These are phyloP conservation scores for Palythoa grandis DNA, from an alignment of 92 coral and sea anemone species.

Conservation along the genomic window DNA sequence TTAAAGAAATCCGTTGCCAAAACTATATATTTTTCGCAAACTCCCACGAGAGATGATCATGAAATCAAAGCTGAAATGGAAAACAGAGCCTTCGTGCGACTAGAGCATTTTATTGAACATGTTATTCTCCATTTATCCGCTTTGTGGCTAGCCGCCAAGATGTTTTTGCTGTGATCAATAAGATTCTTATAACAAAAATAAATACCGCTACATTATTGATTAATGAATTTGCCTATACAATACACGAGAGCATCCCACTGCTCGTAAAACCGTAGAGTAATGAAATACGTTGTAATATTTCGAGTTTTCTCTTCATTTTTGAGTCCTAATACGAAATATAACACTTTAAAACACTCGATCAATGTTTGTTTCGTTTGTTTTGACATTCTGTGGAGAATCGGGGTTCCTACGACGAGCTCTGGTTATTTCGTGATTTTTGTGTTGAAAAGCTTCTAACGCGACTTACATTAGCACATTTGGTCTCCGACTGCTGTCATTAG, in stretches of 20 bases:
- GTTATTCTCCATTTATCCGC: background rate
- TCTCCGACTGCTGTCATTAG: conserved; percentile 39
- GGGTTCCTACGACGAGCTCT: background rate
- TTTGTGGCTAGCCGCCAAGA: conserved; percentile 18
- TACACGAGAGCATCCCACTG: conserved; percentile 35
- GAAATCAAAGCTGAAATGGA: background rate
- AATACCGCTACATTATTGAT: conserved; percentile 46
- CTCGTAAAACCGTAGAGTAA: background rate
- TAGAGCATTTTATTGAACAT: background rate
- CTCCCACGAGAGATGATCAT: background rate
- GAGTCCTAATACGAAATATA: background rate
- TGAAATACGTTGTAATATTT: conserved; percentile 9
- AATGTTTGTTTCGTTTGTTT: background rate
- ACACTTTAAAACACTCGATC: conserved; percentile 5
- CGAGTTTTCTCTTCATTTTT: conserved; percentile 19
- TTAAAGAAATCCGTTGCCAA: background rate
- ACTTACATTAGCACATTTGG: conserved; percentile 44
- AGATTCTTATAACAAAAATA: conserved; percentile 21
- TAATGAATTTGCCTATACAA: conserved; percentile 50
- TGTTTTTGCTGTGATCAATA: conserved; percentile 26
- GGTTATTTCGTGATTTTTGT: conserved; percentile 25
- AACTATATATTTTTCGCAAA: background rate
- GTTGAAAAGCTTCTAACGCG: conserved; percentile 27
- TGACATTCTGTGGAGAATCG: background rate
- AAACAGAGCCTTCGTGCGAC: background rate